Percentiles rank a stretch among this genome's conserved stretches.
Conservation (phyloP, 2,113 vertebrate genomes). For the Irena cyanogastra region DNA sequence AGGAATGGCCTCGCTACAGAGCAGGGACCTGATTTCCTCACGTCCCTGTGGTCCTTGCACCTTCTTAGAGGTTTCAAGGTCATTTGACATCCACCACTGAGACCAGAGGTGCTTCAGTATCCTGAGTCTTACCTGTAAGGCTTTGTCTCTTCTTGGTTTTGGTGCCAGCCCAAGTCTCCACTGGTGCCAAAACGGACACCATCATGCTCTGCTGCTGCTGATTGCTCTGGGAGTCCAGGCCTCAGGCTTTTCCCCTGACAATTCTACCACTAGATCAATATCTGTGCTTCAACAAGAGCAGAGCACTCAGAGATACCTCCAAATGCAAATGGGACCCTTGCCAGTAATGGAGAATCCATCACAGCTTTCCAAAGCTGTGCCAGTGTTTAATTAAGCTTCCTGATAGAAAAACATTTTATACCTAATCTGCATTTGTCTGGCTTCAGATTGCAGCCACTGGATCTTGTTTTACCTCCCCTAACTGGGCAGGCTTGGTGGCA, state of each 20-base stretch:
- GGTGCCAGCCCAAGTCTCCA: background rate
- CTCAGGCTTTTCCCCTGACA: background rate
- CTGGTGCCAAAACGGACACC: background rate
- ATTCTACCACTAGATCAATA: background rate
- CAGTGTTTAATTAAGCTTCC: slow-evolving; percentile 1
- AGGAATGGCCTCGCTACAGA: rapidly evolving
- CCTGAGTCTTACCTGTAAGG: background rate
- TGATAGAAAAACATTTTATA: background rate
- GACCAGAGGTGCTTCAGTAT: background rate
- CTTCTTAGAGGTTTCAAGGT: background rate
- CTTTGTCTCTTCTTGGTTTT: background rate
- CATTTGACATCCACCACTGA: background rate
- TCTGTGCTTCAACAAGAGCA: background rate
- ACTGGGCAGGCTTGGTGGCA: background rate
- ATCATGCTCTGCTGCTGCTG: background rate
- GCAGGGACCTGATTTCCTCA: background rate
- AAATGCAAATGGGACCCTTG: background rate
- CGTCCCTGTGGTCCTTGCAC: rapidly evolving
- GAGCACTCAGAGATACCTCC: background rate
- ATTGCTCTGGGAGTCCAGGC: background rate
- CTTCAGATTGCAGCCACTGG: background rate
- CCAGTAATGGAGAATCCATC: background rate
- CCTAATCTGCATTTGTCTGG: background rate
- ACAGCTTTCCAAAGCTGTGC: background rate
- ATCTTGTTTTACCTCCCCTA: background rate